Percentiles rank a stretch among this genome's conserved stretches.
Conservation (phyloP, 2,113 vertebrate genomes). For the Piaya cayana region DNA sequence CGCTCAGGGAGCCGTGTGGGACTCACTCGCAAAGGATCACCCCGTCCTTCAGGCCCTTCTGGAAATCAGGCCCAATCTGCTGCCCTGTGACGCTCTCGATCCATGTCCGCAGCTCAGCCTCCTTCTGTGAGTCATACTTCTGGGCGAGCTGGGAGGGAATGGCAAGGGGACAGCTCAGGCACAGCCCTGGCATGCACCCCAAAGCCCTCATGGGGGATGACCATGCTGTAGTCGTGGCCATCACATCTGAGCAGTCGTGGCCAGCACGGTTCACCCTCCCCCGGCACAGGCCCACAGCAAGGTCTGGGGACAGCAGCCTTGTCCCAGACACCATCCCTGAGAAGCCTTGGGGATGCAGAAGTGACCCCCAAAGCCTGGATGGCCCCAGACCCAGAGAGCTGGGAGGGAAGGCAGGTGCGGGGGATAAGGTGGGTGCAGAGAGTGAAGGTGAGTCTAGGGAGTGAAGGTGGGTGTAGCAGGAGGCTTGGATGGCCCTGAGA, state of each 20-base stretch:
- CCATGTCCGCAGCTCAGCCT: slow-evolving; percentile 88
- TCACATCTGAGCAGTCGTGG: no score
- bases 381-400: not conserved
- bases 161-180: not conserved
- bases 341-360: not conserved
- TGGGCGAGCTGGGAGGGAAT: slow-evolving; percentile 82
- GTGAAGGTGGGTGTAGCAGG: no score
- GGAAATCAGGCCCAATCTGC: slow-evolving; percentile 87
- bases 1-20: rapidly evolving
- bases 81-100: slow-evolving; percentile 86
- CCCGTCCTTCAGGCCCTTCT: slow-evolving; percentile 90
- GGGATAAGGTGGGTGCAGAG: not conserved
- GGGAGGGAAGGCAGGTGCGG: no score
- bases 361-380: not conserved
- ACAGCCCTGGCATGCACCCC: rapidly evolving
- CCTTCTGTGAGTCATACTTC: slow-evolving; percentile 92
- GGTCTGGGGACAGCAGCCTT: not conserved
- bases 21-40: slow-evolving; percentile 93
- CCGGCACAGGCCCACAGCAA: rapidly evolving
- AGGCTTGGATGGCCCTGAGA: rapidly evolving
- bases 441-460: no score
- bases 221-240: no score
- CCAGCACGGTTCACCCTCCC: no score
- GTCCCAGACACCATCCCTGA: rapidly evolving
- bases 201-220: rapidly evolving